A percentile compares a stretch with the other conserved stretches of the same genome.
phyloP scores from a whole-genome alignment of 2,797 vertebrate species.

The Periophthalmus magnuspinnatus region DNA sequence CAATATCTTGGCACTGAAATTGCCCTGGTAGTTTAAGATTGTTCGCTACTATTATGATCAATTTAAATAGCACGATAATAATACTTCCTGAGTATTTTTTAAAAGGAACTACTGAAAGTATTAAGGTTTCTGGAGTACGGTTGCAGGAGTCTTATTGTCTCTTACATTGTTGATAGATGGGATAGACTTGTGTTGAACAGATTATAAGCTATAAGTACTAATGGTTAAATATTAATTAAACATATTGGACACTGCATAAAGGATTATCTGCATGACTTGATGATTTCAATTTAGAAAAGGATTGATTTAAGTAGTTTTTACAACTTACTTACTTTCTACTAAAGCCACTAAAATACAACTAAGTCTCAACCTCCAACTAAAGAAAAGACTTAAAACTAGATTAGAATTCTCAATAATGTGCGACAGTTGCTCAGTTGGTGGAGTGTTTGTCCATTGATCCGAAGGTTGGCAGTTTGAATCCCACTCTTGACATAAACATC shows the following conservation, averaged over 20 bases:
- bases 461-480: too few species aligned
- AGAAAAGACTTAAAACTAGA: not conserved
- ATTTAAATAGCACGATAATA: constrained; percentile 37
- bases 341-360: not conserved
- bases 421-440: too few species aligned
- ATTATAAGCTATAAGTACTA: constrained; percentile 8
- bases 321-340: too few species aligned
- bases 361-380: not conserved
- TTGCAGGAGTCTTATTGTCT: constrained; percentile 4
- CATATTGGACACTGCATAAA: not conserved
- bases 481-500: too few species aligned
- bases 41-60: constrained; percentile 7
- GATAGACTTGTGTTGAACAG: not conserved
- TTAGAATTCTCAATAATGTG: too few species aligned
- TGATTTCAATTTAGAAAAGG: not conserved
- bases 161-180: not conserved
- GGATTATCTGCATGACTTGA: not conserved
- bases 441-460: too few species aligned
- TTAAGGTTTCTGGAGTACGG: not conserved
- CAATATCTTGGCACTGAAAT: constrained; percentile 13
- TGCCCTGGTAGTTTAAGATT: constrained; percentile 22
- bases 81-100: constrained; percentile 31
- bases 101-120: not conserved
- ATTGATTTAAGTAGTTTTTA: not conserved
- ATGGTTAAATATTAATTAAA: not conserved